These are phyloP conservation scores for Pseudococcus jackbeardsleyi DNA, from an alignment of 2,888 invertebrate genomes.

Conservation along the genomic window DNA sequence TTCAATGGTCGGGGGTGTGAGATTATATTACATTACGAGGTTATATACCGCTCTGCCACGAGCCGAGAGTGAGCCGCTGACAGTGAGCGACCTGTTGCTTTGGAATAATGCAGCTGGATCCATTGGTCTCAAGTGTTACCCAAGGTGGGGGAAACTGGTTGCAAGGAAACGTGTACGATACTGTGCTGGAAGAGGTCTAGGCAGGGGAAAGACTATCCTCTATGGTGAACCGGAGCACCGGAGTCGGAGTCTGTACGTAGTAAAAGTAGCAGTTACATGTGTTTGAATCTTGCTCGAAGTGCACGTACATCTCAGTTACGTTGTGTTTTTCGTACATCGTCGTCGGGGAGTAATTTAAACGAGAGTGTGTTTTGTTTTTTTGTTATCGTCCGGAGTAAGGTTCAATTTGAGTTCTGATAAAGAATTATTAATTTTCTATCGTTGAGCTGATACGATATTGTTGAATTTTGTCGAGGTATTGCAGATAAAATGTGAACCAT, in stretches of 20 bases:
- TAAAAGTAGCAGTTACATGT: not conserved
- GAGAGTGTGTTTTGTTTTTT: not conserved
- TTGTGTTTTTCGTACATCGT: not conserved
- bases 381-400: not conserved
- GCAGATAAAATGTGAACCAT: not conserved
- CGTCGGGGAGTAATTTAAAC: not conserved
- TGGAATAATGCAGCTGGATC: conserved; percentile 16
- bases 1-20: conserved; percentile 24
- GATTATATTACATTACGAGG: conserved; percentile 57
- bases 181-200: not conserved
- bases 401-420: not conserved
- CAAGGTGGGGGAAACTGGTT: conserved; percentile 47
- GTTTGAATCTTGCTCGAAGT: not conserved
- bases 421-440: not conserved
- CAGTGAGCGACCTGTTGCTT: conserved; percentile 62
- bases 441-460: not conserved
- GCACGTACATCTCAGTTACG: not conserved
- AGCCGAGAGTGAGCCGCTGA: conserved; percentile 63
- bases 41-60: conserved; percentile 57
- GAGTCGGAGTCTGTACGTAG: not conserved
- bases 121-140: conserved; percentile 10
- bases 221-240: conserved; percentile 25
- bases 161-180: conserved; percentile 21
- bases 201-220: not conserved
- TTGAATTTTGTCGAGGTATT: not conserved